Percentiles rank a stretch among this genome's conserved stretches.
These are phyloP conservation scores for Beaufortia kweichowensis DNA, from an alignment of 2,113 vertebrate genomes.

Conservation along the genomic window DNA sequence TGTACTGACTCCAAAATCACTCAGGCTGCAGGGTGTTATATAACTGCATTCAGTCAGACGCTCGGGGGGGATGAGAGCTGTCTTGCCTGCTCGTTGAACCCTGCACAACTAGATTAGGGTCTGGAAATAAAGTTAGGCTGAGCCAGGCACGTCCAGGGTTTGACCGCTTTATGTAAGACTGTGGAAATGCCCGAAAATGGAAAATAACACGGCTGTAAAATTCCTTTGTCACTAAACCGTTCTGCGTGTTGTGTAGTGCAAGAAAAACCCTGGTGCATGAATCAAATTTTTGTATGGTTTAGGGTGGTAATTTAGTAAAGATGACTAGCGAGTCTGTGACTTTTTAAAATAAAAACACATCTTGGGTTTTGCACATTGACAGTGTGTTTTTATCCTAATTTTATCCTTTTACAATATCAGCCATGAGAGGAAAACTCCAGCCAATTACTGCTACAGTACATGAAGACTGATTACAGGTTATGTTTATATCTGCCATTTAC, in stretches of 20 bases:
- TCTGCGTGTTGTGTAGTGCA: neutral
- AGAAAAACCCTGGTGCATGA: constrained; percentile 1
- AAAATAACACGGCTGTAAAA: constrained; percentile 33
- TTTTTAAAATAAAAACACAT: no score
- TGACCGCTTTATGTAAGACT: constrained; percentile 30
- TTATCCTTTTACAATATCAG: neutral
- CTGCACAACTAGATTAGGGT: constrained; percentile 41
- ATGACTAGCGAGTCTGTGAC: no score
- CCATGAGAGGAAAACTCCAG: neutral
- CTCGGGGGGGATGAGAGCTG: constrained; percentile 25
- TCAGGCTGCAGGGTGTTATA: constrained; percentile 42
- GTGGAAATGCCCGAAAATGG: constrained; percentile 43
- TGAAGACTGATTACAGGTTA: no score
- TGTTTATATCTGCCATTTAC: no score
- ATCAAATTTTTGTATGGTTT: neutral
- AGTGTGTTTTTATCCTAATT: neutral
- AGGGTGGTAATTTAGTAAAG: no score
- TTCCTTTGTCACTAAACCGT: constrained; percentile 17
- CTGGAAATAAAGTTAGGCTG: constrained; percentile 32
- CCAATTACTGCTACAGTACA: neutral
- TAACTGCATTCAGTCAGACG: constrained; percentile 40
- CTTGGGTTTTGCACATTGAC: no score
- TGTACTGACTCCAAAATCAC: constrained; percentile 45
- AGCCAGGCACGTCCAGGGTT: constrained; percentile 9
- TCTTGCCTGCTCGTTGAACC: constrained; percentile 41